Evolutionary conservation across 2,797 vertebrate genomes (phyloP), one percentile per base, ranked within the genome.

Genomic region (Channa striata): DNA sequence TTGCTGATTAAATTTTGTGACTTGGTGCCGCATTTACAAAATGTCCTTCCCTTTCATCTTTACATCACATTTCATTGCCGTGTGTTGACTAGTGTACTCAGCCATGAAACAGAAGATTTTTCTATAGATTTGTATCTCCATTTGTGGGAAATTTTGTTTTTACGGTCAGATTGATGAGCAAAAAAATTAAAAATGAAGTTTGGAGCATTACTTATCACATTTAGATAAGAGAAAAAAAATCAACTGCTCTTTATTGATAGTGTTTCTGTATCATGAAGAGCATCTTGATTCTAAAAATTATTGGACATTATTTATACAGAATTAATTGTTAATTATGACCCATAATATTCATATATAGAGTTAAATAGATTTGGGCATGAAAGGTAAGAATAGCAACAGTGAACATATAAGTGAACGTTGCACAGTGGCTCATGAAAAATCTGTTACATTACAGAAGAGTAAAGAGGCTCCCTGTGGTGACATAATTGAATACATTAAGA

Each of bases 401-500:
- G n/a, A 51, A 17, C 59, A 21, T 46, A 17, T 16, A 25, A 23
- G 44, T 59, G 21, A 59, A 47, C 39, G 42, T 58, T 46, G 44
- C 1, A 21, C 20, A 70, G n/a, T 7, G 8, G 50, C 50, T 69
- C n/a, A 51, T 12, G 20, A 34, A 39, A 69, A 67, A 77, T 57
- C 16, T 68, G 52, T 34, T 78, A 46, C 1, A 0, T 66, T 47
- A 47, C 40, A 70, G 40, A 47, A 33, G 47, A 66, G 30, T 10
- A 23, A 52, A 40, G 34, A 17, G n/a, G 48, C 60, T 71, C 57
- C 81, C 80, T 39, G 52, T 64, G 46, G 81, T 9, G 21, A 48
- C 36, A 34, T 77, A 65, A 85, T 78, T 83, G 53, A 85, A 78
- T 76, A 60, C 40, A 72, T 72, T 65, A 46, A 82, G 49, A 86